phyloP scores from a whole-genome alignment of 2,888 invertebrate genomes.

The Leptarthrus brevirostris region DNA sequence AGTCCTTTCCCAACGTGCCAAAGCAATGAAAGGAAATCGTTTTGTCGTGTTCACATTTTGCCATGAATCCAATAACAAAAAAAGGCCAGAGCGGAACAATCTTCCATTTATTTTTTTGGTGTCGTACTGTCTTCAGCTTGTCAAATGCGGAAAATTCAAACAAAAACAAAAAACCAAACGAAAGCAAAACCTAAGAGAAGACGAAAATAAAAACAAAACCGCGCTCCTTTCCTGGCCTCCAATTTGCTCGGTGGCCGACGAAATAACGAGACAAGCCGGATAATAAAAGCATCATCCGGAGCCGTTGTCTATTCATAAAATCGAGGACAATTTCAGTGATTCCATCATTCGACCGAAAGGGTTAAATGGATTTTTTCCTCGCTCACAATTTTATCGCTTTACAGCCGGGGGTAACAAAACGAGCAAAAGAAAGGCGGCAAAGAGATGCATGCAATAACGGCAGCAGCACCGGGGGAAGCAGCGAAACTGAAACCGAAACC shows the following conservation, averaged over 20 bases:
- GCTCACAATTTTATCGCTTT: slow-evolving; percentile 39
- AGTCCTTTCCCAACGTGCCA: slow-evolving; percentile 7
- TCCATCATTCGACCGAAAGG: slow-evolving; percentile 24
- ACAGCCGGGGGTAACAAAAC: slow-evolving; percentile 4
- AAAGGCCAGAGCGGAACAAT: neutral
- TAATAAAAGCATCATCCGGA: slow-evolving; percentile 21
- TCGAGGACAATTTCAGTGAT: slow-evolving; percentile 47
- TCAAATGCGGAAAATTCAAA: slow-evolving; percentile 19
- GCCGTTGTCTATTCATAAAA: slow-evolving; percentile 45
- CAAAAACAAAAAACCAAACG: neutral
- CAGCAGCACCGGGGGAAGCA: neutral
- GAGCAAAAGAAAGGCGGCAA: neutral
- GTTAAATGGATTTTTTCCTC: slow-evolving; percentile 39
- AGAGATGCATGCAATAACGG: neutral
- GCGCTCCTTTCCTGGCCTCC: slow-evolving; percentile 4
- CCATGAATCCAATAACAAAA: slow-evolving; percentile 7
- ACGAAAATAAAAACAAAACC: neutral
- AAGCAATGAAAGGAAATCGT: slow-evolving; percentile 22
- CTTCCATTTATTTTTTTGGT: slow-evolving; percentile 10
- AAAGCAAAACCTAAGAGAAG: no score
- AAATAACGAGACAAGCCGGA: slow-evolving; percentile 9
- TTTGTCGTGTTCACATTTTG: slow-evolving; percentile 21
- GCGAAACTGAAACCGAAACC: slow-evolving; percentile 34
- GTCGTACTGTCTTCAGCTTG: slow-evolving; percentile 25
- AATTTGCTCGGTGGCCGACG: slow-evolving; percentile 32